These are phyloP conservation scores for Rhynchomys soricoides DNA, from an alignment of 2,113 vertebrate species.

Conservation along the genomic window DNA sequence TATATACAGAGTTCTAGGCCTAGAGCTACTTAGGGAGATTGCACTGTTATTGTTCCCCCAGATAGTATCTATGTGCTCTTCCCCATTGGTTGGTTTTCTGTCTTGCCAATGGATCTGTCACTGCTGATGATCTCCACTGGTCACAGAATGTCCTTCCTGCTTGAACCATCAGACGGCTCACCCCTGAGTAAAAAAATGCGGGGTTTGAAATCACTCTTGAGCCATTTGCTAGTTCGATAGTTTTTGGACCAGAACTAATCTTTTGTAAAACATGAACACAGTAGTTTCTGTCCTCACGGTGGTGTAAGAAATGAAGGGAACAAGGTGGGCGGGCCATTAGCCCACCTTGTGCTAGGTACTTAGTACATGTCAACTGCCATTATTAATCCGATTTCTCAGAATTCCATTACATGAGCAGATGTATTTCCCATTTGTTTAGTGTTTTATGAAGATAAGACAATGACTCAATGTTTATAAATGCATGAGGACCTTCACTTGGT, in stretches of 20 bases:
- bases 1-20: not conserved
- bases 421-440: not conserved
- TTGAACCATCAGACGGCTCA: not conserved
- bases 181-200: not conserved
- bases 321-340: not conserved
- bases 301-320: not conserved
- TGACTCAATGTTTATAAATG: not conserved
- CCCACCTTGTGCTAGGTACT: conserved; percentile 19
- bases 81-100: not conserved
- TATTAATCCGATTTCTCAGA: conserved; percentile 20
- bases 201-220: conserved; percentile 7
- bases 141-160: not conserved
- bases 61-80: not conserved
- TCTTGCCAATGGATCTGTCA: not conserved
- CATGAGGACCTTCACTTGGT: not conserved
- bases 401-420: conserved; percentile 13
- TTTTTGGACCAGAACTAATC: not conserved
- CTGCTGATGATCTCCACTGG: not conserved
- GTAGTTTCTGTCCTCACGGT: not conserved
- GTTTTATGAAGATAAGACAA: not conserved
- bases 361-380: not conserved
- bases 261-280: not conserved
- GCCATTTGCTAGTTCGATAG: not conserved
- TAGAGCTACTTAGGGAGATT: too few relatives aligned
- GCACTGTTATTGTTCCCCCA: not conserved